A percentile compares a stretch with the other conserved stretches of the same genome.
Evolutionary conservation across 2,797 vertebrate species (phyloP).

Genomic region (Octomys mimax): DNA sequence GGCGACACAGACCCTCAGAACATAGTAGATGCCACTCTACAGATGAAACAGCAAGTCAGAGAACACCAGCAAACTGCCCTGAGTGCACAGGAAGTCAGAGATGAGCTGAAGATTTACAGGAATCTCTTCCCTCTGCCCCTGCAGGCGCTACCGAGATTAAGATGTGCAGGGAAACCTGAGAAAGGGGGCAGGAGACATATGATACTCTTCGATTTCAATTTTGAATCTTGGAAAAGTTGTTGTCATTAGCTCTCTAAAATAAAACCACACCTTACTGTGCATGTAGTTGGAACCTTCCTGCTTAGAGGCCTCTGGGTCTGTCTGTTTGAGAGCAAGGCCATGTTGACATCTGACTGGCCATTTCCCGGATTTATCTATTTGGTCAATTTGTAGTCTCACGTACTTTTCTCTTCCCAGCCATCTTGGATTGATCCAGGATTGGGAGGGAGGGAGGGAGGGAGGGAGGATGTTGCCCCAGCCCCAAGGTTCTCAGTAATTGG

Average conservation of each 20-base stretch:
- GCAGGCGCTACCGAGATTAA: rapidly evolving
- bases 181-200: neutral
- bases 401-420: neutral
- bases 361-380: neutral
- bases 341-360: rapidly evolving
- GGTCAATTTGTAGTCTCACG: neutral
- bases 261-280: neutral
- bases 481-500: neutral
- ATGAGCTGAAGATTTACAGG: neutral
- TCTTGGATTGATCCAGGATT: neutral
- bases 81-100: neutral
- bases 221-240: neutral
- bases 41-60: neutral
- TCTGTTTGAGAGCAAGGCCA: neutral
- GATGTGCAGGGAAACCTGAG: neutral
- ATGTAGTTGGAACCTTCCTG: neutral
- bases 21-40: neutral
- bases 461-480: neutral
- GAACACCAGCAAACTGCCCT: neutral
- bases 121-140: neutral
- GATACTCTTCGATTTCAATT: neutral
- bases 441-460: neutral
- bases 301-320: neutral
- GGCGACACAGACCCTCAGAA: neutral
- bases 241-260: conserved; percentile 36